These are phyloP conservation scores for Lycia hirtaria DNA, from an alignment of 2,888 invertebrate genomes.

Conservation along the genomic window DNA sequence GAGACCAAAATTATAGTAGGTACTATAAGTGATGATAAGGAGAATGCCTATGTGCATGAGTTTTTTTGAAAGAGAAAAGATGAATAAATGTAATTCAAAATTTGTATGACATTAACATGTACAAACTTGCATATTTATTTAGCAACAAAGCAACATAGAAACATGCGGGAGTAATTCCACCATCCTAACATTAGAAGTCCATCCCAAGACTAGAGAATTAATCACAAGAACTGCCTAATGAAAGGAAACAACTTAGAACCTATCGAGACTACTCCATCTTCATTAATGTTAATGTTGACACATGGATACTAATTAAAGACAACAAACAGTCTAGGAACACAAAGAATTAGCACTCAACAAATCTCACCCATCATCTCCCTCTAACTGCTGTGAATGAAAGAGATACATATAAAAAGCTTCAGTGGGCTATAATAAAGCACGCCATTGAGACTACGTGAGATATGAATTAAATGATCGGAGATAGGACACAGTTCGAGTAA, in stretches of 20 bases:
- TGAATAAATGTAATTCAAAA: too few species aligned
- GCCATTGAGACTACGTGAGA: constrained; percentile 68
- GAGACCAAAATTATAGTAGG: too few species aligned
- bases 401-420: constrained; percentile 28
- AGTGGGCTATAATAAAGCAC: constrained; percentile 13
- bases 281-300: constrained; percentile 14
- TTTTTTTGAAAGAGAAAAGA: too few species aligned
- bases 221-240: constrained; percentile 10
- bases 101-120: too few species aligned
- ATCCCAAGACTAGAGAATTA: not conserved
- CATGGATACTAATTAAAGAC: constrained; percentile 26
- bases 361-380: constrained; percentile 13
- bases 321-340: constrained; percentile 16
- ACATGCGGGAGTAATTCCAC: constrained; percentile 3
- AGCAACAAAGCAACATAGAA: not conserved
- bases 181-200: too few species aligned
- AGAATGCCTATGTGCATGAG: too few species aligned
- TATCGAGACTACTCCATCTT: constrained; percentile 4
- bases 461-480: constrained; percentile 75
- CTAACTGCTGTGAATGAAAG: constrained; percentile 9
- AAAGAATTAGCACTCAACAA: constrained; percentile 28
- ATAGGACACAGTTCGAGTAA: constrained; percentile 65
- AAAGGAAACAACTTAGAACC: constrained; percentile 8
- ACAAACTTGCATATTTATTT: not conserved
- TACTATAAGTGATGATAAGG: too few species aligned